Percentiles rank a stretch among this genome's conserved stretches.
phyloP scores from a whole-genome alignment of 2,888 invertebrate genomes.

The Cremastinae sp. region DNA sequence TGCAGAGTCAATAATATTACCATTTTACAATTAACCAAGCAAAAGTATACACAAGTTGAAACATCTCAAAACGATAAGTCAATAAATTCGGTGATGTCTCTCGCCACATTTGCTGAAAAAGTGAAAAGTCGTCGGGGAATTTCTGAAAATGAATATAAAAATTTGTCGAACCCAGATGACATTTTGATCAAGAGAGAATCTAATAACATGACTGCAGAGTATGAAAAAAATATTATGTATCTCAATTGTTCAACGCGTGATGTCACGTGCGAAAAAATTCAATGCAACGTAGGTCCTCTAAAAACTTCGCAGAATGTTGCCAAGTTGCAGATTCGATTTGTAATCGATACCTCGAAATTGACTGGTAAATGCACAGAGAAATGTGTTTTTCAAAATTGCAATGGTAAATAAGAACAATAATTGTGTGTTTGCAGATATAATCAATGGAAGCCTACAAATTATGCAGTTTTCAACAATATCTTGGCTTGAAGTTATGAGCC shows the following conservation, averaged over 20 bases:
- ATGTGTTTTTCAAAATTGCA: constrained; percentile 7
- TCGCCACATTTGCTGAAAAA: constrained; percentile 38
- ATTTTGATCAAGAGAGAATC: not conserved
- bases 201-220: not conserved
- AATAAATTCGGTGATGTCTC: constrained; percentile 29
- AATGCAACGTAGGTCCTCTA: constrained; percentile 64
- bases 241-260: constrained; percentile 68
- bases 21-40: too few species aligned
- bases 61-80: too few species aligned
- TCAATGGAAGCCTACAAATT: constrained; percentile 45
- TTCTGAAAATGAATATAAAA: not conserved
- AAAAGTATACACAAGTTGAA: too few species aligned
- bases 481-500: constrained; percentile 63
- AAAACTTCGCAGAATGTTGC: constrained; percentile 66
- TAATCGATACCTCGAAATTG: constrained; percentile 63
- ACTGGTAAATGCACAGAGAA: constrained; percentile 55
- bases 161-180: not conserved
- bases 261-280: constrained; percentile 65
- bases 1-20: constrained; percentile 58
- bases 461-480: constrained; percentile 65
- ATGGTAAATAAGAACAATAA: constrained; percentile 3
- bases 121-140: constrained; percentile 34
- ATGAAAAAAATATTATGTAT: constrained; percentile 48
- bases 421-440: constrained; percentile 20
- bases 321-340: constrained; percentile 63